Evolutionary conservation across 2,888 invertebrate genomes (phyloP).

Genomic region (Ichneumon xanthorius): DNA sequence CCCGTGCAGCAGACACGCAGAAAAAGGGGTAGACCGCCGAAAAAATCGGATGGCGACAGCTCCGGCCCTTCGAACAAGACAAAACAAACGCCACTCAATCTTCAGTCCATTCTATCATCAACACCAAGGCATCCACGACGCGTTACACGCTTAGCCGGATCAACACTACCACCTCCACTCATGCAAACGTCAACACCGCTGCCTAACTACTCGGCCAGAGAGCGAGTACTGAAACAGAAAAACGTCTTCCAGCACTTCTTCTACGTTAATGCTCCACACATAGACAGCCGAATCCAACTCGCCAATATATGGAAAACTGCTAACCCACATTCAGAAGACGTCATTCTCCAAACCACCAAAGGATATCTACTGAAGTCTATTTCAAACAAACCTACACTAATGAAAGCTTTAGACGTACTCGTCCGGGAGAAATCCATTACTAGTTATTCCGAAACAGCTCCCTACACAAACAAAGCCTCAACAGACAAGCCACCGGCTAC

Average conservation of each 20-base stretch:
- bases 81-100: neutral
- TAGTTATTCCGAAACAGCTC: conserved; percentile 4
- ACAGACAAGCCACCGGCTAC: neutral
- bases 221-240: neutral
- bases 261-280: conserved; percentile 1
- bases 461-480: conserved; percentile 15
- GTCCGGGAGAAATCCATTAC: neutral
- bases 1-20: conserved; percentile 80
- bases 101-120: neutral
- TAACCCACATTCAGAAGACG: conserved; percentile 1
- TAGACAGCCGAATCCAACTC: conserved; percentile 14
- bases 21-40: conserved; percentile 26
- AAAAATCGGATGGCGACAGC: conserved; percentile 1
- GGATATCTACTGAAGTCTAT: conserved; percentile 12
- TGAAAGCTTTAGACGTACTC: neutral
- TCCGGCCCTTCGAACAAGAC: conserved; percentile 11
- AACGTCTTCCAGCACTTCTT: neutral
- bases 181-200: neutral
- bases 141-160: neutral
- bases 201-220: conserved; percentile 4
- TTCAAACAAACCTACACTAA: neutral
- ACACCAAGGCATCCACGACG: neutral
- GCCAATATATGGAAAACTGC: conserved; percentile 1
- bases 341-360: conserved; percentile 12
- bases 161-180: neutral